These are phyloP conservation scores for Hyles lineata DNA, from an alignment of 2,888 invertebrate species.

Conservation along the genomic window DNA sequence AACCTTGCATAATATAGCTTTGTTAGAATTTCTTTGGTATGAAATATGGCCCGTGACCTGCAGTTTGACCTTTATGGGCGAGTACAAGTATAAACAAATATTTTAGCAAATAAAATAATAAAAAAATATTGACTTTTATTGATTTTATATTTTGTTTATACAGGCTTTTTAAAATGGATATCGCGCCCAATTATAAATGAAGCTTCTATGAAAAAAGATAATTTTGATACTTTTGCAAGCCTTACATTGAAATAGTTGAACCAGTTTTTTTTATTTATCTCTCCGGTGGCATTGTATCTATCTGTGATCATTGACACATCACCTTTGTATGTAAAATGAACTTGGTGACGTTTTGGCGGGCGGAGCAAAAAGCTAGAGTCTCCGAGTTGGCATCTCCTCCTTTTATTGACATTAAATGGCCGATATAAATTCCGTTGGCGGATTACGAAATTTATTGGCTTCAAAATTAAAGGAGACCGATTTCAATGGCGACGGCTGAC, in stretches of 20 bases:
- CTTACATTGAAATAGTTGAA: no score
- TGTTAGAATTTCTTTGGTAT: no score
- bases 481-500: conserved; percentile 80
- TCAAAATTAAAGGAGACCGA: conserved; percentile 83
- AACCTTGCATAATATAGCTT: no score
- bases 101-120: no score
- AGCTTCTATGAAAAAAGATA: no score
- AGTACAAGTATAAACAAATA: no score
- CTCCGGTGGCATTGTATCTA: conserved; percentile 28
- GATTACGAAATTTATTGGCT: conserved; percentile 83
- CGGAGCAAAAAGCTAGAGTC: conserved; percentile 62
- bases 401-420: conserved; percentile 81
- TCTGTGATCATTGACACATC: conserved; percentile 69
- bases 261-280: not conserved
- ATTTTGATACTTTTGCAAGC: no score
- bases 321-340: conserved; percentile 80
- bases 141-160: no score
- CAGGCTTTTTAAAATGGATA: no score
- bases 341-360: conserved; percentile 61
- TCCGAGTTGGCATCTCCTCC: conserved; percentile 56
- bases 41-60: no score
- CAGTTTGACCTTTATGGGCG: no score
- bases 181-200: not conserved
- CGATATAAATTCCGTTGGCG: conserved; percentile 82
- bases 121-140: no score